Conservation (phyloP, 2,113 vertebrate genomes). For the Pluvianellus socialis region DNA sequence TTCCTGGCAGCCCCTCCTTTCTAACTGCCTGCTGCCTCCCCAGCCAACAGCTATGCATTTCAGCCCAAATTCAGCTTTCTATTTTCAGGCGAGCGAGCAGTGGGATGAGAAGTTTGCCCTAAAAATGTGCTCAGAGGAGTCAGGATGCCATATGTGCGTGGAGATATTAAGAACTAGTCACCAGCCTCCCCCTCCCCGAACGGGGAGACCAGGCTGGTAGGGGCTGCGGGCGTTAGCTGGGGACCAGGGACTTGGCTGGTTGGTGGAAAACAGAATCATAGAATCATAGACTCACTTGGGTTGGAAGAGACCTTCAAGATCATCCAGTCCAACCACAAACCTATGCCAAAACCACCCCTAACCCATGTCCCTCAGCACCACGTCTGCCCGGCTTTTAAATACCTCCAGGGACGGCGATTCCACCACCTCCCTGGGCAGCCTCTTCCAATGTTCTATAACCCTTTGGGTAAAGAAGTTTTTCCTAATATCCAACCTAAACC, state of each 20-base stretch:
- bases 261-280: background rate
- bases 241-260: background rate
- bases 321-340: too few relatives aligned
- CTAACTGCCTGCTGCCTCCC: constrained; percentile 73
- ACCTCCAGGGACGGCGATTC: too few relatives aligned
- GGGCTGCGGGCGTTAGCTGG: background rate
- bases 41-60: constrained; percentile 74
- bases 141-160: constrained; percentile 65
- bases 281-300: too few relatives aligned
- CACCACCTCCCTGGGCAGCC: too few relatives aligned
- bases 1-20: constrained; percentile 75
- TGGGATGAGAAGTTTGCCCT: constrained; percentile 75
- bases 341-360: too few relatives aligned
- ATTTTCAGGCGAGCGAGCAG: constrained; percentile 73
- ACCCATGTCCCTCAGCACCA: too few relatives aligned
- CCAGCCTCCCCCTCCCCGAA: constrained; percentile 10
- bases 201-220: constrained; percentile 3
- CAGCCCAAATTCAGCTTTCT: constrained; percentile 76
- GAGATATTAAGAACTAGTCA: constrained; percentile 7
- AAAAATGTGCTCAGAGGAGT: constrained; percentile 74
- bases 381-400: too few relatives aligned
- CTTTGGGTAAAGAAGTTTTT: too few relatives aligned
- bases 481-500: too few relatives aligned
- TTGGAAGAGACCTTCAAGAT: too few relatives aligned
- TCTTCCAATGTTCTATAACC: too few relatives aligned